Conservation (phyloP, 2,113 vertebrate genomes). For the Willisornis vidua region DNA sequence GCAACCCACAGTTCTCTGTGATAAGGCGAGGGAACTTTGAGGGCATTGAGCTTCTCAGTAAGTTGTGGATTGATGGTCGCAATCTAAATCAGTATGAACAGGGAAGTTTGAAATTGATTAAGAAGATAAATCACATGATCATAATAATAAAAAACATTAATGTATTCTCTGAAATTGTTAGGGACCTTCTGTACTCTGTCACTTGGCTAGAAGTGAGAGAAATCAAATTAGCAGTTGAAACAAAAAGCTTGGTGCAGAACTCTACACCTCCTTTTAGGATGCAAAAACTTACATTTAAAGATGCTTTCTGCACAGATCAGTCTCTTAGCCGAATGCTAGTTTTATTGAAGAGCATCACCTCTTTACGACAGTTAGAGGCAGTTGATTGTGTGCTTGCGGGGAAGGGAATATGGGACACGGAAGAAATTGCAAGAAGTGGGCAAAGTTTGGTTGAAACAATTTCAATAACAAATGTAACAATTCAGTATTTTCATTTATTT, state of each 20-base stretch:
- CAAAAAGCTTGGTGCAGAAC: not conserved
- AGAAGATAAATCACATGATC: slow-evolving; percentile 47
- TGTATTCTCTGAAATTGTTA: slow-evolving; percentile 48
- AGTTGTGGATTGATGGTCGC: slow-evolving; percentile 71
- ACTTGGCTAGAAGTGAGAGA: slow-evolving; percentile 71
- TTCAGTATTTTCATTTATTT: slow-evolving; percentile 68
- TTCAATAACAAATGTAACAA: slow-evolving; percentile 8
- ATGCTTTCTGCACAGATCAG: slow-evolving; percentile 26
- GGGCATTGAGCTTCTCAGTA: slow-evolving; percentile 68
- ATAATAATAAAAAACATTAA: slow-evolving; percentile 32
- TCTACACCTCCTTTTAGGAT: not conserved
- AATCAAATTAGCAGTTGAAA: not conserved
- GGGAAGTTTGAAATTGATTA: slow-evolving; percentile 35
- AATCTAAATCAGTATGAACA: slow-evolving; percentile 64
- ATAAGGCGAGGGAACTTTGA: slow-evolving; percentile 73
- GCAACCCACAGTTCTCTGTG: slow-evolving; percentile 49
- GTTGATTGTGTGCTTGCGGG: slow-evolving; percentile 67
- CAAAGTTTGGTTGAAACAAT: not conserved
- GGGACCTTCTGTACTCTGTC: slow-evolving; percentile 65
- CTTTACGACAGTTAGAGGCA: slow-evolving; percentile 48
- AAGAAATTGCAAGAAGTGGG: accelerated
- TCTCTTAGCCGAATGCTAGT: not conserved
- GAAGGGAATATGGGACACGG: not conserved
- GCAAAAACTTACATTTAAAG: slow-evolving; percentile 61
- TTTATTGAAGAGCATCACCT: slow-evolving; percentile 4